These are phyloP conservation scores for Aphidius ervi DNA, from an alignment of 1,140 invertebrate species.

Conservation along the genomic window DNA sequence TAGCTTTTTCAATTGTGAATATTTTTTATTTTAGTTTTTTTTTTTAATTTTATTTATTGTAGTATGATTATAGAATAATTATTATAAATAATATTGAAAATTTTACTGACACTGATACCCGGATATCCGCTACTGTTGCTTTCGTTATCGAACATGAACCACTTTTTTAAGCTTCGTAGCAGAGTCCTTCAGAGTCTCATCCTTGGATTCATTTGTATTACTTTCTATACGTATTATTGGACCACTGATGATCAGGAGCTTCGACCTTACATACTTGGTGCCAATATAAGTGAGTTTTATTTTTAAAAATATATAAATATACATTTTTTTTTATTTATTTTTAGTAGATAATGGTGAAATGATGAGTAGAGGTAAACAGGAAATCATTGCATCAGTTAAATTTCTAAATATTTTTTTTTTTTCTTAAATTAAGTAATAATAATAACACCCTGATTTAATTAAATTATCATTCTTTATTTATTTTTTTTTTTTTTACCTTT, in stretches of 20 bases:
- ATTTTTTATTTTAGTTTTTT: too few relatives aligned
- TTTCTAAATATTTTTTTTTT: not conserved
- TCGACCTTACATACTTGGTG: constrained; percentile 27
- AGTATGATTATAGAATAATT: too few relatives aligned
- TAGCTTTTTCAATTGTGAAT: too few relatives aligned
- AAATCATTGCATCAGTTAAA: too few relatives aligned
- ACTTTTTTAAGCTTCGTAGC: constrained; percentile 44
- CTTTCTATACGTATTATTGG: constrained; percentile 48
- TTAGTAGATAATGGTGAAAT: not conserved
- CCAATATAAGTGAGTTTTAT: constrained; percentile 38
- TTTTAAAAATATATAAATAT: not conserved
- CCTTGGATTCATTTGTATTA: constrained; percentile 40
- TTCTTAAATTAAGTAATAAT: not conserved
- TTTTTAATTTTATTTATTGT: too few relatives aligned
- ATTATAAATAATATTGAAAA: too few relatives aligned
- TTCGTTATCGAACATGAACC: constrained; percentile 35
- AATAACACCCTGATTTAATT: too few relatives aligned
- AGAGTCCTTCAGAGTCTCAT: constrained; percentile 42
- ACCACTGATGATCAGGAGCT: constrained; percentile 38
- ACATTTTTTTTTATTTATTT: not conserved
- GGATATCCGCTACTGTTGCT: constrained; percentile 8
- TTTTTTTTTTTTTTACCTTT: too few relatives aligned
- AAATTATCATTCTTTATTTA: too few relatives aligned
- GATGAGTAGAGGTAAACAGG: not conserved
- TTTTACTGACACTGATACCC: too few relatives aligned